A percentile compares a stretch with the other conserved stretches of the same genome.
Evolutionary conservation across 2,888 invertebrate genomes (phyloP).

Genomic region (Drosophila eohydei): DNA sequence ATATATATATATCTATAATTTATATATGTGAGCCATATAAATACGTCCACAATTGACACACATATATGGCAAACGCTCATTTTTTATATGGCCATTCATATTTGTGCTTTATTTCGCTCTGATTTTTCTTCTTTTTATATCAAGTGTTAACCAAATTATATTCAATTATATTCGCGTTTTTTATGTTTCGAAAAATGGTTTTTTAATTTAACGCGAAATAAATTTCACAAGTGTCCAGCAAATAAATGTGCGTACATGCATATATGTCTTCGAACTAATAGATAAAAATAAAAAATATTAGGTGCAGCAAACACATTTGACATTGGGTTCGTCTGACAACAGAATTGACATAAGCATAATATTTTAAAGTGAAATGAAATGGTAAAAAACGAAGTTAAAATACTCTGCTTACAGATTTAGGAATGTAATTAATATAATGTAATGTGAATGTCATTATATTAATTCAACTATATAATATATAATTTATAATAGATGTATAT

Average conservation of each 20-base stretch:
- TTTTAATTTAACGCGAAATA: constrained; percentile 29
- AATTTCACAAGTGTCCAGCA: constrained; percentile 33
- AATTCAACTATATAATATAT: no score
- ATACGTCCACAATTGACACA: constrained; percentile 24
- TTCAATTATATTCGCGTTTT: constrained; percentile 6
- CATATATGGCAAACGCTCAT: constrained; percentile 44
- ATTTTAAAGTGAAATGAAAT: not conserved
- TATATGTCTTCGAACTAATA: constrained; percentile 14
- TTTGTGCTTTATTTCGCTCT: constrained; percentile 20
- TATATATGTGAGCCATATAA: constrained; percentile 42
- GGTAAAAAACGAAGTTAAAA: not conserved
- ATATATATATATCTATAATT: constrained; percentile 19
- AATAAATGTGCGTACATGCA: constrained; percentile 21
- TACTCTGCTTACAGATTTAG: not conserved
- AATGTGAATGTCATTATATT: no score
- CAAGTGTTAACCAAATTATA: constrained; percentile 20
- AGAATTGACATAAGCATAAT: not conserved
- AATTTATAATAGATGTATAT: no score
- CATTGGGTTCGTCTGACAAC: constrained; percentile 1
- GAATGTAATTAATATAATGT: not conserved
- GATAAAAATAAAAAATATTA: not conserved
- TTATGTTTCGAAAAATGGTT: not conserved
- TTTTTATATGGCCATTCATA: constrained; percentile 25
- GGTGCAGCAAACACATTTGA: not conserved
- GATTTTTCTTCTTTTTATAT: constrained; percentile 1